Conservation (phyloP, 2,797 vertebrate species). For the Acrocephalus scirpaceus region DNA sequence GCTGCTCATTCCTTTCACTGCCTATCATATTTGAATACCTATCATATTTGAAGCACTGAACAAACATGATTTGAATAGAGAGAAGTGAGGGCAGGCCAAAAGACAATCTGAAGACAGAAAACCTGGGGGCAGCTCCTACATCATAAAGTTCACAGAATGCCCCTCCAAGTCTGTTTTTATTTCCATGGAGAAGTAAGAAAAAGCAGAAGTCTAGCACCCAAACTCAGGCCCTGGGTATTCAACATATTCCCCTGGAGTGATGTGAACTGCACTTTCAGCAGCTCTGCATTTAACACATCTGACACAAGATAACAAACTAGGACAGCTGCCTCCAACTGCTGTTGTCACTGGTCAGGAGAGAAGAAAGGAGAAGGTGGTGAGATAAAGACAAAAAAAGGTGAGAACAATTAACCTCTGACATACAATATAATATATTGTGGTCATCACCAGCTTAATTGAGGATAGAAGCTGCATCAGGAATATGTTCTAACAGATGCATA, state of each 20-base stretch:
- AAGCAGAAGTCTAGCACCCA: not conserved
- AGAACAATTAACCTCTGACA: slow-evolving; percentile 36
- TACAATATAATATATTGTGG: not conserved
- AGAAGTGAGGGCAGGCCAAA: not conserved
- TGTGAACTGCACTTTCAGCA: not conserved
- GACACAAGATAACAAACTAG: not conserved
- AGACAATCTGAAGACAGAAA: not conserved
- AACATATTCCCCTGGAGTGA: not conserved
- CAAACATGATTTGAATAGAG: not conserved
- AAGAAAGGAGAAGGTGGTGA: not conserved
- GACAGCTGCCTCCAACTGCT: not conserved
- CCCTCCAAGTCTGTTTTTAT: not conserved
- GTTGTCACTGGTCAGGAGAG: not conserved
- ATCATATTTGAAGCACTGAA: not conserved
- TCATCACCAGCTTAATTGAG: not conserved
- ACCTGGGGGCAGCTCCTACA: not conserved
- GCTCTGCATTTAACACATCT: not conserved
- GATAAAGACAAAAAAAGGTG: not conserved
- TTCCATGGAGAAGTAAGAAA: not conserved
- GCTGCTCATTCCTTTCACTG: not conserved
- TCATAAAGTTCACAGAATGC: not conserved
- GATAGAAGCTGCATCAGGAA: not conserved
- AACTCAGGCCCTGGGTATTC: not conserved
- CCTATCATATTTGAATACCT: not conserved
- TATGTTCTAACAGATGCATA: not conserved